phyloP scores from a whole-genome alignment of 2,888 invertebrate genomes.

The Ditula angustiorana region DNA sequence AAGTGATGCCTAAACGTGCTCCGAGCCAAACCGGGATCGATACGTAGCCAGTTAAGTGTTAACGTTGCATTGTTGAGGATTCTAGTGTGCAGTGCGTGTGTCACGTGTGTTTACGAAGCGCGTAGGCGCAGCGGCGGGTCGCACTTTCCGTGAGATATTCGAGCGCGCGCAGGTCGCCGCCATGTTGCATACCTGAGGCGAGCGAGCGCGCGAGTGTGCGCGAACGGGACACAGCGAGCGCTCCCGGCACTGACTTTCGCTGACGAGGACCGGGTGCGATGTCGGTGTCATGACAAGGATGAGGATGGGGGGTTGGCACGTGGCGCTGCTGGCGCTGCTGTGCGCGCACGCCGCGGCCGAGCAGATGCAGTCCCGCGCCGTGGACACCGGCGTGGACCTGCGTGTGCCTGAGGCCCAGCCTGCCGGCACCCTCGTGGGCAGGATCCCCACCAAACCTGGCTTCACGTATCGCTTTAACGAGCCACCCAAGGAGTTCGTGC shows the following conservation, averaged over 20 bases:
- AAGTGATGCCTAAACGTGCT: conserved; percentile 65
- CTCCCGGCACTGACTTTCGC: conserved; percentile 71
- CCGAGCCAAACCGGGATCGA: conserved; percentile 43
- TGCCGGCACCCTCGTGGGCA: conserved; percentile 93
- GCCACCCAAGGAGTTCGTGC: conserved; percentile 93
- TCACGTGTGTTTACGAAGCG: conserved; percentile 84
- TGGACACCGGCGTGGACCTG: conserved; percentile 94
- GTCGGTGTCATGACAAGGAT: conserved; percentile 78
- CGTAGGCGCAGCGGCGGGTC: conserved; percentile 80
- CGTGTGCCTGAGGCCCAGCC: conserved; percentile 95
- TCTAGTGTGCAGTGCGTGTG: conserved; percentile 68
- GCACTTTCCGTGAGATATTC: conserved; percentile 84
- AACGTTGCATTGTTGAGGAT: conserved; percentile 30
- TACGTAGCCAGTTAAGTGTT: conserved; percentile 17
- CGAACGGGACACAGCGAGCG: conserved; percentile 79
- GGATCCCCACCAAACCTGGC: conserved; percentile 93
- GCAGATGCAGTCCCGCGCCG: conserved; percentile 95
- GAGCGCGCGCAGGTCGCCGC: conserved; percentile 83
- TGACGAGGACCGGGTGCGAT: conserved; percentile 76
- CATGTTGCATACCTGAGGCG: conserved; percentile 85
- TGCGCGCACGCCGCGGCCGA: conserved; percentile 75
- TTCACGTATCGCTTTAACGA: conserved; percentile 98
- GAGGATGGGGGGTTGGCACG: conserved; percentile 73
- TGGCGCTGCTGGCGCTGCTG: conserved; percentile 76
- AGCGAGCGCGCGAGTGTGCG: conserved; percentile 80